phyloP scores from a whole-genome alignment of 2,888 invertebrate genomes.

The Vesta saturnalis region DNA sequence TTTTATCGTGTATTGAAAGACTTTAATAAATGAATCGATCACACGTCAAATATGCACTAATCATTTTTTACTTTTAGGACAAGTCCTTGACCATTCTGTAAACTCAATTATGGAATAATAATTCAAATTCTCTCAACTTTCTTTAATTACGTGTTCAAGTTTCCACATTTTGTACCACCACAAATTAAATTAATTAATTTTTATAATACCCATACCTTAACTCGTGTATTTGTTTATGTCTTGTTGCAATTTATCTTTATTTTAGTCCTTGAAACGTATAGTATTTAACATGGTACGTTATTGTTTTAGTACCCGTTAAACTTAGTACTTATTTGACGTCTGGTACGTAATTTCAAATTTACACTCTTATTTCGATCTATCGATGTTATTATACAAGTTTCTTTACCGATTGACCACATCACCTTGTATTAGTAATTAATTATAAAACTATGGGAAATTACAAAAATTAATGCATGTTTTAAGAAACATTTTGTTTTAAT shows the following conservation, averaged over 20 bases:
- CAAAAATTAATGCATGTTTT: not conserved
- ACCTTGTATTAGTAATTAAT: not conserved
- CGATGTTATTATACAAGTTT: not conserved
- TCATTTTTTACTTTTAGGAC: conserved; percentile 29
- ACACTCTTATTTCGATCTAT: not conserved
- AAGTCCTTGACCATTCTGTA: conserved; percentile 18
- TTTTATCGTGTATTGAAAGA: not conserved
- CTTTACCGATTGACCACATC: not conserved
- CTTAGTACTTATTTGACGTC: too few species aligned
- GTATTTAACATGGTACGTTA: conserved; percentile 17
- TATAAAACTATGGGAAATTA: not conserved
- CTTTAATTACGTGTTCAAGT: not conserved
- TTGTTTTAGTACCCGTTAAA: not conserved
- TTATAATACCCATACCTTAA: not conserved
- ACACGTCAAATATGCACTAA: not conserved
- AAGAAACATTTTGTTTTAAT: not conserved
- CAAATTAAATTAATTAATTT: not conserved
- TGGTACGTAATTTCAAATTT: too few species aligned
- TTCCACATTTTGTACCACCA: not conserved
- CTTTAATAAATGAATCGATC: not conserved
- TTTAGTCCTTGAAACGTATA: conserved; percentile 22
- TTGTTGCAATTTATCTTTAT: not conserved
- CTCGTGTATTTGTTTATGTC: not conserved
- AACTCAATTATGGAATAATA: conserved; percentile 21
- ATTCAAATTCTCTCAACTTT: conserved; percentile 19